These are phyloP conservation scores for Coenonympha arcania DNA, from an alignment of 2,888 invertebrate species.

Conservation along the genomic window DNA sequence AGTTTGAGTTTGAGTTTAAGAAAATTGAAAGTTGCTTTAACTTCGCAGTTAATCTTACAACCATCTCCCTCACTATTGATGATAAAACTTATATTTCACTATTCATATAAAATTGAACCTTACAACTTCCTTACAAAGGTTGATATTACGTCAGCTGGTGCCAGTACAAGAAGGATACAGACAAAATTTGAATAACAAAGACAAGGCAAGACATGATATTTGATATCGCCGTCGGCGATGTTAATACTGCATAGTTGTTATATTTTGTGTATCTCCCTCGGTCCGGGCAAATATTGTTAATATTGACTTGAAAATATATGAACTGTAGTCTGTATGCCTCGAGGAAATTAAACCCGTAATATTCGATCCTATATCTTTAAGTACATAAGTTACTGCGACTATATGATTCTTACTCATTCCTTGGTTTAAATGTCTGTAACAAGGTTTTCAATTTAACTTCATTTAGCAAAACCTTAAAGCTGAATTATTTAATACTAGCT, in stretches of 20 bases:
- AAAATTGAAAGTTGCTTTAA: not conserved
- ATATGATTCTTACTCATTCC: too few relatives aligned
- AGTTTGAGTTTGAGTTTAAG: too few relatives aligned
- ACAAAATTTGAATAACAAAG: constrained; percentile 26
- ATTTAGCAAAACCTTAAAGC: too few relatives aligned
- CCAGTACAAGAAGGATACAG: constrained; percentile 1
- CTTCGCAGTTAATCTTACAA: not conserved
- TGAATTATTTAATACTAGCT: too few relatives aligned
- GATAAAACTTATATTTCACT: not conserved
- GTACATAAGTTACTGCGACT: too few relatives aligned
- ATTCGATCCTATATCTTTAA: too few relatives aligned
- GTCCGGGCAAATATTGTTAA: not conserved
- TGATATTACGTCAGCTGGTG: not conserved
- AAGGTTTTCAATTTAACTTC: too few relatives aligned
- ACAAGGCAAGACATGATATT: constrained; percentile 16
- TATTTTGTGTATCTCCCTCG: constrained; percentile 9
- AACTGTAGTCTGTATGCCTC: too few relatives aligned
- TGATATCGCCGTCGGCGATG: constrained; percentile 21
- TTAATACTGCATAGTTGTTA: constrained; percentile 15
- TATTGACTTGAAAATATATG: not conserved
- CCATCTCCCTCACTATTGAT: not conserved
- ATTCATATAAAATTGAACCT: not conserved
- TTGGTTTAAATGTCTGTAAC: too few relatives aligned
- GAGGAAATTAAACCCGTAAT: too few relatives aligned
- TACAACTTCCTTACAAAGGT: not conserved